Evolutionary conservation across 1,140 invertebrate genomes (phyloP).

Genomic region (Plectrocnemia conspersa): DNA sequence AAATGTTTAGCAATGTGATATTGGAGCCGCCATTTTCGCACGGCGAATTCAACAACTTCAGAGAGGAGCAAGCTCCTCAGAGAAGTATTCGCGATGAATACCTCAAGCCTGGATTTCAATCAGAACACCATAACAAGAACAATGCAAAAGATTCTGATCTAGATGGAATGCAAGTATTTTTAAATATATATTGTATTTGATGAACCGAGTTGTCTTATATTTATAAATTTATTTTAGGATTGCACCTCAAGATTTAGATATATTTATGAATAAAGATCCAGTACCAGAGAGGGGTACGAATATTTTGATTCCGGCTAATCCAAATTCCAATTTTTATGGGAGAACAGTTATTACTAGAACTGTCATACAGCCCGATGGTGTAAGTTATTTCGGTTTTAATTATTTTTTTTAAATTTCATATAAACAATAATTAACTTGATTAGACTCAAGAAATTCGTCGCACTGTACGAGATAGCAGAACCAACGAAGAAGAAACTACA

Average conservation of each 20-base stretch:
- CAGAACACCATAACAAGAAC: constrained; percentile 23
- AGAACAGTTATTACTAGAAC: constrained; percentile 42
- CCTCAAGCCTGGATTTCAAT: constrained; percentile 44
- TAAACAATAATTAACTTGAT: constrained; percentile 14
- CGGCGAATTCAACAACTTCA: neutral
- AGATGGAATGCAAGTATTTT: constrained; percentile 49
- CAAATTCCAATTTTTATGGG: constrained; percentile 35
- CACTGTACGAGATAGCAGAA: constrained; percentile 50
- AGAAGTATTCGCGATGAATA: constrained; percentile 44
- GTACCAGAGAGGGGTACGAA: constrained; percentile 7
- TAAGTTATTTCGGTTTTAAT: constrained; percentile 32
- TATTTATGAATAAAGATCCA: constrained; percentile 39
- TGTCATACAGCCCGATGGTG: constrained; percentile 45
- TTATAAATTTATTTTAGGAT: constrained; percentile 38
- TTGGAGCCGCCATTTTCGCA: constrained; percentile 8
- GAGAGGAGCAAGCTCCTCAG: constrained; percentile 6
- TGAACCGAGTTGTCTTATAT: neutral
- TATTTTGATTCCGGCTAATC: constrained; percentile 10
- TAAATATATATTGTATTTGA: constrained; percentile 2
- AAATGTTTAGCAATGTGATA: constrained; percentile 22
- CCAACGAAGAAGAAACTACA: constrained; percentile 44
- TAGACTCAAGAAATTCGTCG: constrained; percentile 46
- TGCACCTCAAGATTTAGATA: constrained; percentile 41
- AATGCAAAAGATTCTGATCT: constrained; percentile 47
- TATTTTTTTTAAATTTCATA: constrained; percentile 18